Evolutionary conservation across 2,888 invertebrate species (phyloP).

Genomic region (Agrochola litura): DNA sequence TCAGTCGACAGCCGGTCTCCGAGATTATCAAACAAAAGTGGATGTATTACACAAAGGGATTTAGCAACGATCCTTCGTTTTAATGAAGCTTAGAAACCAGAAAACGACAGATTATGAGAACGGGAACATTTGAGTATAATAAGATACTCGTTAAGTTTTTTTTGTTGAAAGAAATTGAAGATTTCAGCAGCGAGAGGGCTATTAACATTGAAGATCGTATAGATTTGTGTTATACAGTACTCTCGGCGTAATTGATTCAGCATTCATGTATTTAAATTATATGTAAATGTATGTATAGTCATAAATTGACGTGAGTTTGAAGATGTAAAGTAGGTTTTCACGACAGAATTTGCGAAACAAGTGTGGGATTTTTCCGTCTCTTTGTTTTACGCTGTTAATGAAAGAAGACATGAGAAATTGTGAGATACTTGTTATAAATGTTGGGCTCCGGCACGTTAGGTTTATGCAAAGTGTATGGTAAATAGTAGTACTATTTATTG

Average conservation of each 20-base stretch:
- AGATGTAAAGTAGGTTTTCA: slow-evolving; percentile 20
- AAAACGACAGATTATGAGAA: slow-evolving; percentile 59
- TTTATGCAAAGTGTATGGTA: slow-evolving; percentile 48
- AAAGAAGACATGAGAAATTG: slow-evolving; percentile 46
- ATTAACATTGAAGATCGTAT: slow-evolving; percentile 36
- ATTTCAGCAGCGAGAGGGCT: slow-evolving; percentile 31
- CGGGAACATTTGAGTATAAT: slow-evolving; percentile 41
- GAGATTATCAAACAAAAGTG: slow-evolving; percentile 63
- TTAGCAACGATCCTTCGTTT: slow-evolving; percentile 53
- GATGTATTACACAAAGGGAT: slow-evolving; percentile 63
- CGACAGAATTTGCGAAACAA: slow-evolving; percentile 19
- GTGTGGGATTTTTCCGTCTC: slow-evolving; percentile 16
- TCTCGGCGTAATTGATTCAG: slow-evolving; percentile 44
- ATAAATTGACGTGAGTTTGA: slow-evolving; percentile 43
- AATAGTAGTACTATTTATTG: slow-evolving; percentile 39
- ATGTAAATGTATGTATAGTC: slow-evolving; percentile 42
- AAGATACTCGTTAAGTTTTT: slow-evolving; percentile 56
- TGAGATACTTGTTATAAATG: slow-evolving; percentile 50
- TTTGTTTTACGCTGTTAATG: slow-evolving; percentile 30
- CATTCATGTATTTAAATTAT: slow-evolving; percentile 49
- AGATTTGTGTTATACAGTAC: slow-evolving; percentile 25
- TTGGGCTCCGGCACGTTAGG: slow-evolving; percentile 30
- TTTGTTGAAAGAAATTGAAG: slow-evolving; percentile 39
- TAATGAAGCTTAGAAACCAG: slow-evolving; percentile 62
- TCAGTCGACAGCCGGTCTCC: slow-evolving; percentile 53